Conservation (phyloP, 2,113 vertebrate genomes). For the Eupsittula cactorum region DNA sequence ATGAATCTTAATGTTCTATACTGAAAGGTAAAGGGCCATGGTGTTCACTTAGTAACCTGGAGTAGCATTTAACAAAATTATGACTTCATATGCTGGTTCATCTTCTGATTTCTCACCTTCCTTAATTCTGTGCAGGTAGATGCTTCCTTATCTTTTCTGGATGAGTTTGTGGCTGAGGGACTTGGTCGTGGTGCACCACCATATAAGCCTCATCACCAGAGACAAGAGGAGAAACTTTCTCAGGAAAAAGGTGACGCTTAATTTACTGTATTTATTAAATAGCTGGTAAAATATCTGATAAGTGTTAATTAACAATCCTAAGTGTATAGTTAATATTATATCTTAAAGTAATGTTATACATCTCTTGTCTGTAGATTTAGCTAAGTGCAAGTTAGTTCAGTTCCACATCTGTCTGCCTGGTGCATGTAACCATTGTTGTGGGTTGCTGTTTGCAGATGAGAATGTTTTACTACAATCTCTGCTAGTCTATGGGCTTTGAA, state of each 20-base stretch:
- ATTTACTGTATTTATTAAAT: neutral
- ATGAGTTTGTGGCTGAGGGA: slow-evolving; percentile 93
- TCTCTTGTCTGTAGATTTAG: neutral
- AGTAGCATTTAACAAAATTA: neutral
- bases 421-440: neutral
- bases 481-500: neutral
- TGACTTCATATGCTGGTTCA: neutral
- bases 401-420: neutral
- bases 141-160: slow-evolving; percentile 95
- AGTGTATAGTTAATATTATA: neutral
- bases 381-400: neutral
- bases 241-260: slow-evolving; percentile 85
- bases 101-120: neutral
- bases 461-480: neutral
- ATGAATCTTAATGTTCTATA: neutral
- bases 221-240: slow-evolving; percentile 88
- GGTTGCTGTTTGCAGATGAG: neutral
- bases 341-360: neutral
- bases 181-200: slow-evolving; percentile 87
- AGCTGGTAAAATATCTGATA: neutral
- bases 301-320: neutral
- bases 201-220: slow-evolving; percentile 93
- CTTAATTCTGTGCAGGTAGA: slow-evolving; percentile 82
- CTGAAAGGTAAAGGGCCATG: neutral
- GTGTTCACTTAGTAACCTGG: neutral